These are phyloP conservation scores for Brachionus rotundiformis DNA, from an alignment of 1,140 invertebrate genomes.

Conservation along the genomic window DNA sequence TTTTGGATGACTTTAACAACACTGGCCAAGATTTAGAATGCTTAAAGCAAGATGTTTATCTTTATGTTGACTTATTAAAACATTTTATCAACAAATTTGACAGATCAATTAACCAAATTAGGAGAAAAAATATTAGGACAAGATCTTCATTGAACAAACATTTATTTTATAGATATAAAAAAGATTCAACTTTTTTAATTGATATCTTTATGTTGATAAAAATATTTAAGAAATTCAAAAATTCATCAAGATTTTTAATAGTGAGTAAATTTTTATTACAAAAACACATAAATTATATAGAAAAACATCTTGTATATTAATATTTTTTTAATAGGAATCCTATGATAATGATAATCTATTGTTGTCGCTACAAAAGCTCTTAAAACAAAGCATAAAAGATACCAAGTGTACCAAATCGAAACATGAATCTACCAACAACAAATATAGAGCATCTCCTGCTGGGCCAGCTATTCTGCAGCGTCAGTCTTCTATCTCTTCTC, in stretches of 20 bases:
- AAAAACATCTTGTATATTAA: too few species aligned
- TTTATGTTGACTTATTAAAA: background rate
- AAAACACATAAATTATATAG: too few species aligned
- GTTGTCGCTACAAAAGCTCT: background rate
- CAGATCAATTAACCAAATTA: background rate
- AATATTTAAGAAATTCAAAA: background rate
- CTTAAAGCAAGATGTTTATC: background rate
- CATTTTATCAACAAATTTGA: slow-evolving; percentile 11
- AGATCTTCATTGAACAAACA: background rate
- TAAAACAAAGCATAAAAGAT: background rate
- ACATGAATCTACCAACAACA: too few species aligned
- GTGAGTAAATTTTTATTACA: slow-evolving; percentile 30
- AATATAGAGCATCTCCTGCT: background rate
- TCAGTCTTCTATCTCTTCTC: background rate
- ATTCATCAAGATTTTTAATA: slow-evolving; percentile 9
- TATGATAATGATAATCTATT: background rate
- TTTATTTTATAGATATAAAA: background rate
- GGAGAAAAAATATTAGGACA: background rate
- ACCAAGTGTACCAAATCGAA: background rate
- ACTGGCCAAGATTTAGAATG: background rate
- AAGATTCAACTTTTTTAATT: too few species aligned
- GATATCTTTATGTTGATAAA: background rate
- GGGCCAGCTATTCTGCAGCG: background rate
- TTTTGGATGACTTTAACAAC: background rate
- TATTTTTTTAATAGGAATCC: background rate